Conservation (phyloP, 1,140 invertebrate genomes). For the Centruroides sculpturatus region DNA sequence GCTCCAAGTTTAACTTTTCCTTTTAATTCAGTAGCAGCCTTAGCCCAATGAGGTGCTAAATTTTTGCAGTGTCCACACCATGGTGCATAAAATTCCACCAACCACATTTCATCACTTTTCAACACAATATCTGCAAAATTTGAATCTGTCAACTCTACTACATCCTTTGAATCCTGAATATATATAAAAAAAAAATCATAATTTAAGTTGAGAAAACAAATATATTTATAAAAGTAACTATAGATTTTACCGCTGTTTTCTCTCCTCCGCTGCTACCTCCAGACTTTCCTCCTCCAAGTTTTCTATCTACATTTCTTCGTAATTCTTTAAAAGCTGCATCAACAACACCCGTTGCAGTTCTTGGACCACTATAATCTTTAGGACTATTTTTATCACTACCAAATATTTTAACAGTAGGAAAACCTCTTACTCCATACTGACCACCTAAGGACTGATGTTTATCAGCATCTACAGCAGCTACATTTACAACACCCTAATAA, state of each 20-base stretch:
- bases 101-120: constrained; percentile 80
- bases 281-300: constrained; percentile 39
- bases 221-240: too few relatives aligned
- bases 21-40: constrained; percentile 84
- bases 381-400: constrained; percentile 71
- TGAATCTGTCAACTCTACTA: constrained; percentile 81
- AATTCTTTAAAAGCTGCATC: constrained; percentile 62
- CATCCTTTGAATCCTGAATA: constrained; percentile 45
- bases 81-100: constrained; percentile 95
- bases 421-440: constrained; percentile 72
- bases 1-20: constrained; percentile 87
- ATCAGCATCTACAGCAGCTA: constrained; percentile 85
- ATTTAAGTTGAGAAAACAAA: too few relatives aligned
- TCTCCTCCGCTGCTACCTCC: constrained; percentile 15
- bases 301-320: constrained; percentile 48
- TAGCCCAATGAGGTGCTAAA: constrained; percentile 84
- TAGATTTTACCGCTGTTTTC: not conserved
- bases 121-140: constrained; percentile 87
- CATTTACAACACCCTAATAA: constrained; percentile 72
- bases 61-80: constrained; percentile 96
- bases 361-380: constrained; percentile 66
- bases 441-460: constrained; percentile 64
- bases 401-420: constrained; percentile 95
- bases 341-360: constrained; percentile 71
- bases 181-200: not conserved